A percentile compares a stretch with the other conserved stretches of the same genome.
These are phyloP conservation scores for Maniola jurtina DNA, from an alignment of 1,140 invertebrate genomes.

Conservation along the genomic window DNA sequence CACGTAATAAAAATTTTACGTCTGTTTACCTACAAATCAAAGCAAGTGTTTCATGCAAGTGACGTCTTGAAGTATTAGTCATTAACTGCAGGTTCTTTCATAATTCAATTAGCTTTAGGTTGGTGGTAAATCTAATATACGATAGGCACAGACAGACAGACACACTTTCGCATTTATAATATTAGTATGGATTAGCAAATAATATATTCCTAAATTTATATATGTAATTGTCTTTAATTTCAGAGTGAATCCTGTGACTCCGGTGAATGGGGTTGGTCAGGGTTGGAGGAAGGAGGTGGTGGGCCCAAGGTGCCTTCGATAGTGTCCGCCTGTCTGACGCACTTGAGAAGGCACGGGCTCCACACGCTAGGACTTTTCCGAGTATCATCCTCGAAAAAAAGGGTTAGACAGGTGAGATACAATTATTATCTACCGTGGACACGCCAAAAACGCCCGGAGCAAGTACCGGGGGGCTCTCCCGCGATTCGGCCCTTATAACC, in stretches of 20 bases:
- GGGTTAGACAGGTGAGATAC: constrained; percentile 89
- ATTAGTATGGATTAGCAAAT: too few species aligned
- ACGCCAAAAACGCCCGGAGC: too few species aligned
- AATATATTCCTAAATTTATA: too few species aligned
- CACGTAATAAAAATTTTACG: constrained; percentile 37
- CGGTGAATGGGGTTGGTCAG: constrained; percentile 79
- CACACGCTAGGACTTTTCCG: constrained; percentile 93
- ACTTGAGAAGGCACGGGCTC: constrained; percentile 89
- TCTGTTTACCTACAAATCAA: constrained; percentile 52
- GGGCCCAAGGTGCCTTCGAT: constrained; percentile 84
- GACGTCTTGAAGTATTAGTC: constrained; percentile 21
- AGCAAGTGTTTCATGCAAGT: constrained; percentile 23
- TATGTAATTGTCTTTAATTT: constrained; percentile 25
- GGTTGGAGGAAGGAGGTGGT: constrained; percentile 60
- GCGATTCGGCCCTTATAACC: too few species aligned
- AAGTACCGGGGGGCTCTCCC: too few species aligned
- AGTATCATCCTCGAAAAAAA: constrained; percentile 93
- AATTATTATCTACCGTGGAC: too few species aligned
- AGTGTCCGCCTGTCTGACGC: constrained; percentile 87
- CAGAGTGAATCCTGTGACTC: constrained; percentile 86
- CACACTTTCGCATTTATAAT: too few species aligned
- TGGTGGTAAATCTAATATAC: neutral
- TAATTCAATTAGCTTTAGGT: constrained; percentile 6
- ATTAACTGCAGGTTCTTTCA: constrained; percentile 15
- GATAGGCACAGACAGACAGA: too few species aligned